phyloP scores from a whole-genome alignment of 2,797 vertebrate genomes.

The Channa striata region DNA sequence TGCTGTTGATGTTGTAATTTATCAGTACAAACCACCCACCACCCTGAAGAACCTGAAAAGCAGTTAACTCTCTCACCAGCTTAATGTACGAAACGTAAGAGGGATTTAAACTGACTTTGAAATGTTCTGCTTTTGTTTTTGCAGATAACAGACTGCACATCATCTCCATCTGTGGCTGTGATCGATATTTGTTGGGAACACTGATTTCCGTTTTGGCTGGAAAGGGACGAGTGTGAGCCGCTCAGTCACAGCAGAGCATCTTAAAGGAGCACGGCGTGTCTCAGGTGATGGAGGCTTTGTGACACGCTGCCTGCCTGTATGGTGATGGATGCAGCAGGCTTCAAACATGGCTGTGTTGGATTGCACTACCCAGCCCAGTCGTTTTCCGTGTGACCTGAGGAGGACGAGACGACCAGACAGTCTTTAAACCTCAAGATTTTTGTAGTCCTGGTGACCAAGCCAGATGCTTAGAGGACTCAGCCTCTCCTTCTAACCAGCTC shows the following conservation, averaged over 20 bases:
- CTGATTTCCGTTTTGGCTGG: not conserved
- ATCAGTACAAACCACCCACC: constrained; percentile 6
- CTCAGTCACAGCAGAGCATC: constrained; percentile 7
- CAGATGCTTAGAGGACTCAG: constrained; percentile 14
- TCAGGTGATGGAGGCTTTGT: constrained; percentile 58
- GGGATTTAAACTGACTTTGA: not conserved
- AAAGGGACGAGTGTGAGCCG: constrained; percentile 26
- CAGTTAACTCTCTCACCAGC: constrained; percentile 8
- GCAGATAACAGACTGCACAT: constrained; percentile 18
- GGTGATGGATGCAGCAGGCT: constrained; percentile 66
- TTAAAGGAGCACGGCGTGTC: constrained; percentile 52
- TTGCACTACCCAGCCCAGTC: constrained; percentile 14
- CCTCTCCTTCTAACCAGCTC: constrained; percentile 25
- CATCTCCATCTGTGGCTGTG: not conserved
- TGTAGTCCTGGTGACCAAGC: constrained; percentile 28
- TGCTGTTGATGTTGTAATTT: constrained; percentile 13
- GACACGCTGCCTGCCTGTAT: constrained; percentile 27
- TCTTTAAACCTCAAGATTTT: not conserved
- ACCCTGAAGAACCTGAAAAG: constrained; percentile 18
- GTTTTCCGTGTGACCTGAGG: constrained; percentile 53
- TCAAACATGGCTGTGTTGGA: constrained; percentile 51
- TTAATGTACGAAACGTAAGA: constrained; percentile 24
- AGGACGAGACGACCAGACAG: constrained; percentile 15
- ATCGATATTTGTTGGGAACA: constrained; percentile 1
- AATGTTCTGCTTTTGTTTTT: constrained; percentile 13